phyloP scores from a whole-genome alignment of 2,888 invertebrate species.

The Drosophila incognita region DNA sequence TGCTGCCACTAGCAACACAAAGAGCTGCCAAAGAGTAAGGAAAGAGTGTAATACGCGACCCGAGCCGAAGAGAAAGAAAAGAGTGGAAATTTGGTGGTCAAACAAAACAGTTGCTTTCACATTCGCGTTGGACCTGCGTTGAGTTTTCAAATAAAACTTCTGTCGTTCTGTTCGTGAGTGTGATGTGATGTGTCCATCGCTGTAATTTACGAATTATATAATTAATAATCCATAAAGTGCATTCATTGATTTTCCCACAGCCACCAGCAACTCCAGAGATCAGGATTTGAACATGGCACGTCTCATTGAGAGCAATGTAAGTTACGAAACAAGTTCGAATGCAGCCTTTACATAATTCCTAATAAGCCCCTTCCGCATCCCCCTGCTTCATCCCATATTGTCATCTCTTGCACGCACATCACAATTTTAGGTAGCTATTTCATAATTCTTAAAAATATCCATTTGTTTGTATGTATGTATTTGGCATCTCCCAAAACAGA shows the following conservation, averaged over 20 bases:
- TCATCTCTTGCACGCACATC: conserved; percentile 5
- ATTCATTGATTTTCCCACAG: conserved; percentile 51
- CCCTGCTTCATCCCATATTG: background rate
- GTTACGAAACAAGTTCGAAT: conserved; percentile 55
- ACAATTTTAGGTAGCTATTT: conserved; percentile 29
- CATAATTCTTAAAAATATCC: conserved; percentile 60
- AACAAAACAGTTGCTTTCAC: conserved; percentile 71
- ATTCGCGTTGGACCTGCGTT: conserved; percentile 59
- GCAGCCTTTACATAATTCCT: conserved; percentile 63
- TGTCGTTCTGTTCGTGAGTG: conserved; percentile 31
- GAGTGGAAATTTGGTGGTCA: conserved; percentile 54
- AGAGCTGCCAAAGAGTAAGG: conserved; percentile 9
- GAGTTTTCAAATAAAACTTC: conserved; percentile 52
- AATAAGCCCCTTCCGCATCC: background rate
- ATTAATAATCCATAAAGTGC: conserved; percentile 49
- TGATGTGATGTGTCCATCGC: conserved; percentile 34
- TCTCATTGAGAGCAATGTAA: conserved; percentile 68
- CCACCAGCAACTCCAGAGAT: conserved; percentile 26
- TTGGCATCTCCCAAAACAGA: conserved; percentile 42
- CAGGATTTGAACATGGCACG: conserved; percentile 59
- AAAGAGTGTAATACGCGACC: conserved; percentile 25
- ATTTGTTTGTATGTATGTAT: conserved; percentile 31
- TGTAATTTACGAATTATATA: conserved; percentile 55
- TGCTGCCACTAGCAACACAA: background rate
- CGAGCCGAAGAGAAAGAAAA: conserved; percentile 9